Evolutionary conservation across 2,797 vertebrate species (phyloP), one percentile per base, ranked within the genome.

Genomic region (Galago senegalensis): DNA sequence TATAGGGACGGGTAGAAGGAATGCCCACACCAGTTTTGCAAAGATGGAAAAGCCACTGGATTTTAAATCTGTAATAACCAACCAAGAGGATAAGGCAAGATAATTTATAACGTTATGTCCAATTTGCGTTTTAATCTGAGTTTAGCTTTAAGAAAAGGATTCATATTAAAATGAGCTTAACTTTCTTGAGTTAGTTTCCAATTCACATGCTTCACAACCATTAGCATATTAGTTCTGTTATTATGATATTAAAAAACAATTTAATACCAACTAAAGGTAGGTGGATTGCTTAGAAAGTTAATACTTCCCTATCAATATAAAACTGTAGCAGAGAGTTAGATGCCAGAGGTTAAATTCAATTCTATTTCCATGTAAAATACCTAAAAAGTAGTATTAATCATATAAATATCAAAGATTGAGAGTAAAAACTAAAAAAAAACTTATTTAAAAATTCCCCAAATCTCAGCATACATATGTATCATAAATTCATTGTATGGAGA

Each of bases 41-140:
- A 93, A 72, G 25, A 87, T 87, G 29, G 29, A 79, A 87, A 84
- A 80, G 43, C 7, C 27, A 77, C 4, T 84, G 56, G 77, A 77
- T 84, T 91, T 95, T 27, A 73, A 83, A 73, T 73, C 72, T 90
- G 10, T 67, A 96, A 87, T 84, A 79, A 67, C 63, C 67, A 79
- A 93, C 8, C 77, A 72, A 94, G 27, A 40, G 13, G 29, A n/a
- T 17, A 88, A 75, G 7, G 4, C 23, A 79, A 67, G 25, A 87
- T 87, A 67, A 79, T 95, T 93, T 83, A 34, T 65, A 87, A 87
- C 29, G 37, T 4, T n/a, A 63, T 37, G 34, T 7, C 65, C 25
- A 53, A 17, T 82, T 81, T 89, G 46, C 40, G 72, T 85, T 94
- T 70, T 27, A 65, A 46, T 60, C 72, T 11, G 77, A 58, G 7